Evolutionary conservation across 2,113 vertebrate genomes (phyloP).

Genomic region (Ailuropoda melanoleuca): DNA sequence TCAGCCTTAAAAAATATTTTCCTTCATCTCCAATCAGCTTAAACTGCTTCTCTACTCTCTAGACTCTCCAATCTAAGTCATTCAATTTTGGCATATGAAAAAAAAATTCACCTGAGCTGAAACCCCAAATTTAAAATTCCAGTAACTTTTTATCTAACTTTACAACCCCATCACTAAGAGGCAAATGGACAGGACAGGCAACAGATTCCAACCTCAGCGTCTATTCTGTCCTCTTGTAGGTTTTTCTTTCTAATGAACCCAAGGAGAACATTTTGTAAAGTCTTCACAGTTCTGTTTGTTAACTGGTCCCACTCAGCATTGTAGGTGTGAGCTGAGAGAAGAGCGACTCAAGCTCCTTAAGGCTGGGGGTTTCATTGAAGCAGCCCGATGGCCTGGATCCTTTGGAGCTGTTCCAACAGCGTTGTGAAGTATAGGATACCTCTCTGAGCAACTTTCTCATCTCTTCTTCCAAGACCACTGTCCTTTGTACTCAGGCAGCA

Average conservation of each 20-base stretch:
- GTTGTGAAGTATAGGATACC: background rate
- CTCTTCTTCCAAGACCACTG: background rate
- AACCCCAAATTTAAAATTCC: background rate
- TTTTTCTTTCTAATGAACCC: background rate
- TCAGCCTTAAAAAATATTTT: background rate
- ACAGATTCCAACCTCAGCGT: background rate
- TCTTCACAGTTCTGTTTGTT: background rate
- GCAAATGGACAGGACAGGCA: background rate
- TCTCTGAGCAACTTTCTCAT: background rate
- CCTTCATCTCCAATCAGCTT: background rate
- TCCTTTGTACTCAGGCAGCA: background rate
- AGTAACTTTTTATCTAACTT: background rate
- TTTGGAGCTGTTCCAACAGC: background rate
- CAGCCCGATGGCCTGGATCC: fast-evolving
- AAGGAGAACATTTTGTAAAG: background rate
- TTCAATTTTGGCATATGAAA: background rate
- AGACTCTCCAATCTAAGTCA: background rate
- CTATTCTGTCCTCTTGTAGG: background rate
- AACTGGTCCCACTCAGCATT: background rate
- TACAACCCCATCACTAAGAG: background rate
- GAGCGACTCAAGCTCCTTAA: background rate
- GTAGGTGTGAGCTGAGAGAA: background rate
- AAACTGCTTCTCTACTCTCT: background rate
- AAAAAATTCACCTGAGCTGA: background rate
- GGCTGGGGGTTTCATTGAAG: background rate